Base-by-base conservation (phyloP, 2,888 invertebrate genomes). In the Monoplex corrugatus region DNA sequence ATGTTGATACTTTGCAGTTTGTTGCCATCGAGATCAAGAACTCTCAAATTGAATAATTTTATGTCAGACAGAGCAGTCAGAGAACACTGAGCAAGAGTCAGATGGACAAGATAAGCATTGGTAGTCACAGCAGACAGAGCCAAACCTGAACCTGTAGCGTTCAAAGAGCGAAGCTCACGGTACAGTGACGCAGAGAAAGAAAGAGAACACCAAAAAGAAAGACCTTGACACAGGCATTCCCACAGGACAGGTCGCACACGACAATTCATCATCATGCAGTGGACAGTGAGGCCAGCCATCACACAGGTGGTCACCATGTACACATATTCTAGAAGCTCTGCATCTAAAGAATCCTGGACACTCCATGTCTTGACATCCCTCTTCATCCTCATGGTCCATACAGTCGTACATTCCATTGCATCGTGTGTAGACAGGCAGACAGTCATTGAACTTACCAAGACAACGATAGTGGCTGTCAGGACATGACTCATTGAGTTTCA, bases 241-340 rank as follows among this genome's bases (percentile, higher is more conserved):
- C 13, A 19, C 40, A 13, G 86, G 86, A 68, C 86, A 86, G n/a
- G 68, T 68, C 13, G 43, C 43, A 72, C 86, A 86, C 86, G 38
- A 50, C 38, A 72, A 68, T 32, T 86, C 86, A 57, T 86, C 86
- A 32, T 86, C 86, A 19, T 32, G 68, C 72, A 1, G 23, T 10
- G 86, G 86, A 43, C 86, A 86, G 40, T 86, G 86, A 35, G 86
- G 35, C n/a, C 32, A 68, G 32, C 86, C 68, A 35, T 86, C 86
- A 43, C 86, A 86, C 40, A 86, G 6, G 32, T 86, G 68, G 28
- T 86, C 86, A 28, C 50, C 38, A 72, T 86, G 86, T 3, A 86
- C 40, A 43, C 86, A 86, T 13, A 72, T 28, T 23, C 28, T n/a
- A 6, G 85, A 50, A 50, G n/a, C n/a, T n/a, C n/a, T n/a, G n/a